Base-by-base conservation (phyloP, 2,888 invertebrate species). In the Drosophila dives region DNA sequence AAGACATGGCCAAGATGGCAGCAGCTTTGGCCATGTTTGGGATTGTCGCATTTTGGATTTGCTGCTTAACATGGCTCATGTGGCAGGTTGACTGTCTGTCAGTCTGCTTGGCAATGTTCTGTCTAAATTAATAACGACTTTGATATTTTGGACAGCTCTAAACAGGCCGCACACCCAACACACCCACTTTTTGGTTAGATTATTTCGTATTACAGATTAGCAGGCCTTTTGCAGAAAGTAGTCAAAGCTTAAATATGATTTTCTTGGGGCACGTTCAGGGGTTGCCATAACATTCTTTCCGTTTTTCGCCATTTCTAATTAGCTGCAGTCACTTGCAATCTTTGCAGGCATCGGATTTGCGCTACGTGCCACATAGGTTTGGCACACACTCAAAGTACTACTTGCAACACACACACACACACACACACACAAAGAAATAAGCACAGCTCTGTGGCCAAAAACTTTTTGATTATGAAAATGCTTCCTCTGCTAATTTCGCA, bases 281-380 rank as follows among this genome's bases (percentile, higher is more conserved):
- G 71, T 59, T 75, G 79, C 72, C 68, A 85, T 85, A 79, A 84
- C 76, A 82, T 85, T 85, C 84, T 85, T 81, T 80, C 68, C 62
- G 67, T 42, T 56, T 42, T 66, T 38, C 38, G 51, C 62, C 69
- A 72, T 36, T 82, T 80, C 70, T 81, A 86, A 86, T 85, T 86
- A 83, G 80, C 75, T 82, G 56, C 82, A 84, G 78, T 82, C 72
- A 68, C 56, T 72, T 84, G 81, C 83, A 80, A 78, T 84, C 75
- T 80, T 78, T 70, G 60, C 70, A 79, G 70, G 58, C 76, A 64
- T 71, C 79, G 77, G 63, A 67, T 72, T 64, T 72, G 54, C 42
- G 64, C 61, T 75, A 84, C 83, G 83, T 84, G 83, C 70, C 83
- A 68, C 76, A 72, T 59, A 65, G 58, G 62, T 67, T 80, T 80